Conservation (phyloP, 1,140 invertebrate species). For the Drosophila albomicans region DNA sequence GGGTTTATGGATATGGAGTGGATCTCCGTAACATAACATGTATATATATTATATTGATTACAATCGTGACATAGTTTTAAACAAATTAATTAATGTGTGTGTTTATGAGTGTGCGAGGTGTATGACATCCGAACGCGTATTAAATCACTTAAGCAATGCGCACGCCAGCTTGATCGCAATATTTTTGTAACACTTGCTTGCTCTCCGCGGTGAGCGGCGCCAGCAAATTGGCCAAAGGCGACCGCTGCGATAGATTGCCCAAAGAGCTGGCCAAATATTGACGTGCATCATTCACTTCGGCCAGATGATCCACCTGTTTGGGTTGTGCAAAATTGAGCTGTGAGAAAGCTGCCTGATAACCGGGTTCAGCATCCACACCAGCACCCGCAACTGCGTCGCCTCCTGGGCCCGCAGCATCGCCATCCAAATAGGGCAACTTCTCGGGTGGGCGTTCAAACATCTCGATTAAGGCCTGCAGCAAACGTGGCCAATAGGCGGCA, state of each 20-base stretch:
- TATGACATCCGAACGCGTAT: neutral
- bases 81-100: conserved; percentile 49
- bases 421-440: conserved; percentile 89
- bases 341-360: conserved; percentile 95
- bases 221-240: conserved; percentile 86
- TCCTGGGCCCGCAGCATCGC: conserved; percentile 92
- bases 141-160: conserved; percentile 57
- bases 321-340: conserved; percentile 94
- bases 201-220: conserved; percentile 62
- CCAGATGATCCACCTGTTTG: conserved; percentile 89
- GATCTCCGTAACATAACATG: conserved; percentile 45
- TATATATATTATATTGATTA: conserved; percentile 36
- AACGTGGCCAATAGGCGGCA: conserved; percentile 81
- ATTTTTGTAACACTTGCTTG: conserved; percentile 79
- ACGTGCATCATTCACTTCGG: conserved; percentile 88
- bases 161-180: conserved; percentile 77
- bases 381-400: neutral
- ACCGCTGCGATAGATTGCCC: conserved; percentile 87
- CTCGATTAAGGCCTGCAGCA: conserved; percentile 91
- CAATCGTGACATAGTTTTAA: conserved; percentile 48
- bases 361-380: conserved; percentile 87
- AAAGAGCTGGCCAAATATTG: conserved; percentile 90
- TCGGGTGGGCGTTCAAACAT: conserved; percentile 96
- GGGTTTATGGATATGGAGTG: neutral
- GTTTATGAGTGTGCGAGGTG: conserved; percentile 22